Evolutionary conservation across 2,888 invertebrate species (phyloP).

Genomic region (Embidobia sp.): DNA sequence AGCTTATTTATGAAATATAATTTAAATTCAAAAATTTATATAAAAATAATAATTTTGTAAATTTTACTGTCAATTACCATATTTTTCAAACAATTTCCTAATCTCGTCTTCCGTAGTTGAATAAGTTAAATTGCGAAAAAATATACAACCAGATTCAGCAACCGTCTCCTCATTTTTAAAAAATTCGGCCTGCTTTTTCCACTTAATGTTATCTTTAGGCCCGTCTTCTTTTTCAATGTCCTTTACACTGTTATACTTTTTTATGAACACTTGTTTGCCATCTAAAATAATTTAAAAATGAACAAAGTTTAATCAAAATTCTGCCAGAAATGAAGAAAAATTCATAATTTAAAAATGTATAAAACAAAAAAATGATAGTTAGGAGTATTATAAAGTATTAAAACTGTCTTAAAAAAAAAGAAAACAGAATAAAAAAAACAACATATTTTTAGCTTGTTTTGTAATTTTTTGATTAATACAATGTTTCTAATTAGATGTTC

Average conservation of each 20-base stretch:
- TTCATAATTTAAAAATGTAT: no score
- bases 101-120: conserved; percentile 93
- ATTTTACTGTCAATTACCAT: conserved; percentile 83
- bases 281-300: conserved; percentile 79
- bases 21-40: no score
- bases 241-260: conserved; percentile 82
- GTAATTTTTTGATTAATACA: no score
- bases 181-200: conserved; percentile 85
- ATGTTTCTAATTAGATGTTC: no score
- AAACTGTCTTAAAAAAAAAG: background rate
- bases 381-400: no score
- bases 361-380: no score
- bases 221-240: conserved; percentile 64
- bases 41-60: conserved; percentile 15
- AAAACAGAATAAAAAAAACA: conserved; percentile 4
- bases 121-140: conserved; percentile 95
- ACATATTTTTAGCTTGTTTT: no score
- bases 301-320: no score
- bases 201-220: conserved; percentile 80
- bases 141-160: conserved; percentile 95
- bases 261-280: conserved; percentile 85
- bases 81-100: conserved; percentile 90
- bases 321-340: no score
- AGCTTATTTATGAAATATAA: no score
- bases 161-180: conserved; percentile 89